Evolutionary conservation across 2,113 vertebrate genomes (phyloP), one percentile per base, ranked within the genome.

Genomic region (Bubo bubo): DNA sequence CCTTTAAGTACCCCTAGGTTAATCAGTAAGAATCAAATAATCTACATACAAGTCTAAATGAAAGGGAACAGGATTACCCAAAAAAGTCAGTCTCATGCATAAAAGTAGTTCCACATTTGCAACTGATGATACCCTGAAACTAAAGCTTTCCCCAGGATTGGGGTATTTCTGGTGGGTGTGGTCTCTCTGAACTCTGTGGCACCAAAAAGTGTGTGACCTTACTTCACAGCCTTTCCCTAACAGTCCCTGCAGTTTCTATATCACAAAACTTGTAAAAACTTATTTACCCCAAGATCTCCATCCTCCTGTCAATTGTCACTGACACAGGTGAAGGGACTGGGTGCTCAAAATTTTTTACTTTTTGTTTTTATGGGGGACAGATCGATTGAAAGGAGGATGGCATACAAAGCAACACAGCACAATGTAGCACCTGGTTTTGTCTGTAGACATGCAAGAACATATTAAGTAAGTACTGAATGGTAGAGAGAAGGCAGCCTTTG

Each of bases 321-420:
- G 28, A 47, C 39, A 62, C 14, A 66, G 7, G 0, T 2, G 8
- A 86, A 66, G 10, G 16, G 12, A 84, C 3, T 4, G 1, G 15
- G 35, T 0, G 0, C 35, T 58, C 13, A 52, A 32, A 5, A 6
- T 4, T 20, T 71, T 90, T 74, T 80, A 8, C 37, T 63, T 72
- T 68, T 27, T 2, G 5, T 39, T 92, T 94, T 90, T 39, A 28
- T 9, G 21, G 6, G 8, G 19, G 10, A 72, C 13, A 24, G 10
- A 47, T 21, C 28, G 22, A 56, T 3, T 62, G 47, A 89, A 80
- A 90, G 77, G 11, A 84, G 4, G 16, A 63, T n/a, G 6, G 19
- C 7, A 15, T 10, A 89, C 17, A 58, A 71, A 63, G 14, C 32
- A 63, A 68, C 68, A 35, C 18, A 84, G 41, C 26, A 74, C 19